phyloP scores from a whole-genome alignment of 2,888 invertebrate genomes.

The Camptogramma bilineatum region DNA sequence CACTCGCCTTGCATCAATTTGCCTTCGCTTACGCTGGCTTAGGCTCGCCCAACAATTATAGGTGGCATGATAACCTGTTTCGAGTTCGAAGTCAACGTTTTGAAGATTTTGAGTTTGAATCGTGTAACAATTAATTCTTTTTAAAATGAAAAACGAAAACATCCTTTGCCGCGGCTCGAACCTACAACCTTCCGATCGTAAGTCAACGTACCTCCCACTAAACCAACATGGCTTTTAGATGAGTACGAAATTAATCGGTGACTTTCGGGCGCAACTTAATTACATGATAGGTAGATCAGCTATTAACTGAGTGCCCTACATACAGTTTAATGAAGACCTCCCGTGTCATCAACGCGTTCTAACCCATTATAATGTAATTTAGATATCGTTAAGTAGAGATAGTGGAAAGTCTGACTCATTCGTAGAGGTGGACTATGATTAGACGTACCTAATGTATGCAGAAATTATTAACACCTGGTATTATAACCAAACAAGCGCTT shows the following conservation, averaged over 20 bases:
- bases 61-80: too few relatives aligned
- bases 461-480: too few relatives aligned
- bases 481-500: too few relatives aligned
- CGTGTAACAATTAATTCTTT: too few relatives aligned
- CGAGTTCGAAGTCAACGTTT: too few relatives aligned
- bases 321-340: constrained; percentile 24
- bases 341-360: constrained; percentile 19
- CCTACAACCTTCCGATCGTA: background rate
- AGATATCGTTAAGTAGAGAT: constrained; percentile 28
- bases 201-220: background rate
- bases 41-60: too few relatives aligned
- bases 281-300: background rate
- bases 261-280: background rate
- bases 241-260: background rate
- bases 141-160: too few relatives aligned
- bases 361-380: constrained; percentile 34
- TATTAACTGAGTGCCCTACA: constrained; percentile 17
- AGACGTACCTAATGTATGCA: too few relatives aligned
- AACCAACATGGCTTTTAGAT: background rate
- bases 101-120: too few relatives aligned
- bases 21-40: too few relatives aligned
- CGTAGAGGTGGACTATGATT: constrained; percentile 11
- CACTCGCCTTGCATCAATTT: too few relatives aligned
- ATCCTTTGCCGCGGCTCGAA: background rate
- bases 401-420: constrained; percentile 4